These are phyloP conservation scores for Sebastes schlegelii DNA, from an alignment of 2,113 vertebrate species.

Conservation along the genomic window DNA sequence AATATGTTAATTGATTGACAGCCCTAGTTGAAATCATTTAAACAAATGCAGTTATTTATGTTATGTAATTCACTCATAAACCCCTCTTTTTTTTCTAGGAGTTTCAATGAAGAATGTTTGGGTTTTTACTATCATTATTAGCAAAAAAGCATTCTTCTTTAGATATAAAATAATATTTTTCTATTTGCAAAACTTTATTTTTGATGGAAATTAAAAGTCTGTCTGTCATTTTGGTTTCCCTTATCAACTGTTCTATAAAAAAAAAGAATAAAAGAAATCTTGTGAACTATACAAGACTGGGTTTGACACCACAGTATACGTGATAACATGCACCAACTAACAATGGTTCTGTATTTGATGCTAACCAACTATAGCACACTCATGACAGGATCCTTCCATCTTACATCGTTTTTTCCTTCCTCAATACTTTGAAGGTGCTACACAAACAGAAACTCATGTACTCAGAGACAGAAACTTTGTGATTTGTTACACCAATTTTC, in stretches of 20 bases:
- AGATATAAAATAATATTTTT: background rate
- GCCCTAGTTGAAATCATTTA: too few species aligned
- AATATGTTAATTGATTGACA: too few species aligned
- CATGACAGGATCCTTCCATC: constrained; percentile 9
- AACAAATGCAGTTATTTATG: background rate
- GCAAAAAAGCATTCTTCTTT: background rate
- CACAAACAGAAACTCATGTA: background rate
- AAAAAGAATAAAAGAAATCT: background rate
- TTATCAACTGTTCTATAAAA: background rate
- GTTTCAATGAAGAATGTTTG: background rate
- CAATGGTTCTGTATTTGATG: background rate
- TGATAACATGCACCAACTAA: too few species aligned
- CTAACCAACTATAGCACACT: background rate
- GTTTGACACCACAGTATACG: too few species aligned
- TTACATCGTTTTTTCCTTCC: background rate
- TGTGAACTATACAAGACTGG: too few species aligned
- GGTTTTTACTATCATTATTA: background rate
- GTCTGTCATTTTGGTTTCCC: background rate
- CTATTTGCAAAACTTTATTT: background rate
- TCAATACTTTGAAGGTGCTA: background rate
- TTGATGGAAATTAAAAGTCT: background rate
- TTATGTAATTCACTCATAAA: background rate
- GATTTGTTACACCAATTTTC: constrained; percentile 7
- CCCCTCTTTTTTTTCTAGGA: background rate
- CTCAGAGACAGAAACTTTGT: background rate